Evolutionary conservation across 2,888 invertebrate species (phyloP), one percentile per base, ranked within the genome.

Genomic region (Gymnoscelis rufifasciata): DNA sequence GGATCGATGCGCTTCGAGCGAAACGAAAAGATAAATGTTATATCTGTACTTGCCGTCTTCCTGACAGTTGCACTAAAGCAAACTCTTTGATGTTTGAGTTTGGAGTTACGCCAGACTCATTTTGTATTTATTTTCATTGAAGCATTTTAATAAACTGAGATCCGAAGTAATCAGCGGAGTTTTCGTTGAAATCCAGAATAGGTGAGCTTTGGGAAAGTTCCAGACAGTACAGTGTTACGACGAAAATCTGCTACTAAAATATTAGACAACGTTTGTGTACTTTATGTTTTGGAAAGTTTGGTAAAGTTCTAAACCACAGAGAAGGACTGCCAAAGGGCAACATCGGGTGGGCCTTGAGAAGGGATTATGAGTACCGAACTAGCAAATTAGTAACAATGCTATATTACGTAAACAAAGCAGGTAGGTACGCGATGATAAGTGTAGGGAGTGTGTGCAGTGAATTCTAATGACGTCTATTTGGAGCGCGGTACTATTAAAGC

Each of bases 381-480:
- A 54, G 57, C 52, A 38, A 48, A 38, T 54, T 47, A 61, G 60
- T 44, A 55, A 59, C 57, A 57, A 62, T 57, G 51, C 54, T 54
- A 55, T 61, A 57, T 64, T 59, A 62, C 60, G 58, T 62, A 62
- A 68, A 67, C 66, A 60, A 55, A 58, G 47, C 56, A 51, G 60
- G 54, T 61, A 59, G 28, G 31, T 42, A 15, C 19, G 57, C 56
- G 57, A 59, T 60, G 69, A 64, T 64, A 66, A 66, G 66, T 64
- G 65, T 62, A 62, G 60, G 49, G 57, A 57, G 62, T 66, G 60
- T 65, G 68, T 56, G 68, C 62, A 67, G 66, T 69, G 69, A 73
- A 71, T 74, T 71, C 63, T 71, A 68, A 72, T 71, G 67, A 62
- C 52, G 54, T 52, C 54, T 58, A 64, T 64, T 66, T 53, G 54